Conservation (phyloP, 2,888 invertebrate species). For the Drosophila seclusa region DNA sequence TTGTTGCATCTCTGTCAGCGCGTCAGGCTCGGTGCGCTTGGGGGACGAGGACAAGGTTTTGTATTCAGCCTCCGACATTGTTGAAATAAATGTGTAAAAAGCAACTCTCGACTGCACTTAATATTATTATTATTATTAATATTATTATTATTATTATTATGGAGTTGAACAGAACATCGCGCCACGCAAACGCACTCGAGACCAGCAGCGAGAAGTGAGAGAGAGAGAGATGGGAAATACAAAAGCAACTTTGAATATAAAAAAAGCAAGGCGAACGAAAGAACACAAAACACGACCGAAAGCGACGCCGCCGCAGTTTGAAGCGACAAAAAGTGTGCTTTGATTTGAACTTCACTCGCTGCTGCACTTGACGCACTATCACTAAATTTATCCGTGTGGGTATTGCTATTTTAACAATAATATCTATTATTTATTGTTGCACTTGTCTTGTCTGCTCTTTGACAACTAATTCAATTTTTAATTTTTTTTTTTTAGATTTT, state of each 20-base stretch:
- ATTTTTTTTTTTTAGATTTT: constrained; percentile 31
- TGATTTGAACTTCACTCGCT: constrained; percentile 58
- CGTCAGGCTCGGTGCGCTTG: constrained; percentile 57
- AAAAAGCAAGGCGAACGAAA: constrained; percentile 33
- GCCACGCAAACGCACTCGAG: constrained; percentile 69
- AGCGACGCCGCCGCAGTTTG: constrained; percentile 60
- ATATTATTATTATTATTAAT: background rate
- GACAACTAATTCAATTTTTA: constrained; percentile 32
- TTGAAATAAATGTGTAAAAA: constrained; percentile 15
- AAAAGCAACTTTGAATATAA: constrained; percentile 58
- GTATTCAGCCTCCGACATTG: constrained; percentile 72
- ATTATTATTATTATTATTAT: constrained; percentile 17
- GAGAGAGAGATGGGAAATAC: constrained; percentile 12
- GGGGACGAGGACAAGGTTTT: constrained; percentile 61
- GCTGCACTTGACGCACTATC: constrained; percentile 28
- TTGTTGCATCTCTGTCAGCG: constrained; percentile 40
- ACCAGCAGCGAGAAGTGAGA: constrained; percentile 4
- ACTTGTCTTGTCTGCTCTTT: constrained; percentile 31
- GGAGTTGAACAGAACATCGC: constrained; percentile 44
- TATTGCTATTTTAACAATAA: constrained; percentile 12
- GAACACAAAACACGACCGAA: constrained; percentile 47
- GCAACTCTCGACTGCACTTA: constrained; percentile 37
- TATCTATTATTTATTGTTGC: constrained; percentile 28
- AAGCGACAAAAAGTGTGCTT: constrained; percentile 49
- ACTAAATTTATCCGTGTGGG: background rate